Conservation (phyloP, 1,140 invertebrate species). For the Heliconius himera region DNA sequence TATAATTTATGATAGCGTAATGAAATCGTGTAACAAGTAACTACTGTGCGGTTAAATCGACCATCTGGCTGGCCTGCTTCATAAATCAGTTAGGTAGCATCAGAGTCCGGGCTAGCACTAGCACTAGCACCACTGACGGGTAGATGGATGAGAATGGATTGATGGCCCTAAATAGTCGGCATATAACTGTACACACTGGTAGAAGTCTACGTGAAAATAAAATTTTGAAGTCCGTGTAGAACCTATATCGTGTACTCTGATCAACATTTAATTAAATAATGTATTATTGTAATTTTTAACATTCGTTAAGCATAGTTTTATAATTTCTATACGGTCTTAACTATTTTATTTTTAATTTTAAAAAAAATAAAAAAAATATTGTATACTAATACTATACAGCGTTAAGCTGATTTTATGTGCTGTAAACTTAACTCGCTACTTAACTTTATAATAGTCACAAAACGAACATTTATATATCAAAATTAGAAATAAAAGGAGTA, state of each 20-base stretch:
- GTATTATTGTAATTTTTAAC: neutral
- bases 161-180: constrained; percentile 31
- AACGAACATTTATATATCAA: neutral
- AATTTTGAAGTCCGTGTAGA: neutral
- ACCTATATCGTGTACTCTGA: neutral
- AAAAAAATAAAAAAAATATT: too few relatives aligned
- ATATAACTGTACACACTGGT: constrained; percentile 31
- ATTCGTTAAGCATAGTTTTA: too few relatives aligned
- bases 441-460: too few relatives aligned
- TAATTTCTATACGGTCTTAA: too few relatives aligned
- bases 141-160: constrained; percentile 36
- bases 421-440: too few relatives aligned
- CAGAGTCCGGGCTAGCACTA: constrained; percentile 28
- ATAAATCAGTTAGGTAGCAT: constrained; percentile 32
- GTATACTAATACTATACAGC: too few relatives aligned
- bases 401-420: too few relatives aligned
- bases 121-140: constrained; percentile 22
- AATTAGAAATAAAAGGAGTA: neutral
- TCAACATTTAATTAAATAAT: neutral
- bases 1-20: constrained; percentile 9
- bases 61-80: constrained; percentile 16
- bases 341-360: too few relatives aligned
- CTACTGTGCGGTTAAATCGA: constrained; percentile 6
- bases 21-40: constrained; percentile 12
- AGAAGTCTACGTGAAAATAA: constrained; percentile 25